Percentiles rank a stretch among this genome's conserved stretches.
Conservation (phyloP, 1,140 invertebrate species). For the Aphaenogaster ashmeadi region DNA sequence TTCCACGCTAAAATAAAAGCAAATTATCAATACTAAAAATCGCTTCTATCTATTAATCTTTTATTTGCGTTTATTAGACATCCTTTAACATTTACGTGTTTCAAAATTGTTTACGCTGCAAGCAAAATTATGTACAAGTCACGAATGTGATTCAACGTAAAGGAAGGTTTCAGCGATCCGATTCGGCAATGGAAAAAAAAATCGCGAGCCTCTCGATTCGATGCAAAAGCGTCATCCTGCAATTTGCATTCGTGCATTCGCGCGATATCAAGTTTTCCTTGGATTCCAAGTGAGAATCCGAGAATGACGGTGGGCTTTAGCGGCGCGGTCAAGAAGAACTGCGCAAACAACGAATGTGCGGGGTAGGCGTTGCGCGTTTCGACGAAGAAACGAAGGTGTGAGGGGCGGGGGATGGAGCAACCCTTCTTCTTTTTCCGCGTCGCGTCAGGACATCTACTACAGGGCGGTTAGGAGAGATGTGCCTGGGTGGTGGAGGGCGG, state of each 20-base stretch:
- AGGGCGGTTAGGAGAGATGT: conserved; percentile 78
- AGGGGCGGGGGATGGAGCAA: neutral
- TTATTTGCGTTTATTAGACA: too few relatives aligned
- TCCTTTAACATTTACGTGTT: too few relatives aligned
- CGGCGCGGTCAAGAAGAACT: neutral
- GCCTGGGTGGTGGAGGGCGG: conserved; percentile 39
- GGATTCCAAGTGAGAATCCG: neutral
- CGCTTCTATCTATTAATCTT: neutral
- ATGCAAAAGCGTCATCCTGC: neutral
- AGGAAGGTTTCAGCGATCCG: neutral
- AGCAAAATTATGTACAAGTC: too few relatives aligned
- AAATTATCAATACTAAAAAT: neutral
- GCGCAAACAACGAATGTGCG: neutral
- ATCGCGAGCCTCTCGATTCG: neutral
- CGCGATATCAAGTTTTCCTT: neutral
- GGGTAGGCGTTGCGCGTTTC: conserved; percentile 46
- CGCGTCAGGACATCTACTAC: conserved; percentile 68
- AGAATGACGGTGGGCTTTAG: neutral
- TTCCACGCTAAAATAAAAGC: neutral
- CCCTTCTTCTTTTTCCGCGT: neutral
- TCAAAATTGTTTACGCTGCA: too few relatives aligned
- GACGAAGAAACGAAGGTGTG: neutral
- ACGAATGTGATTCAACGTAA: neutral
- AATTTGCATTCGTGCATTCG: neutral
- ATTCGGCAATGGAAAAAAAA: neutral